Evolutionary conservation across 2,797 vertebrate genomes (phyloP).

Genomic region (Lepus oiostolus): DNA sequence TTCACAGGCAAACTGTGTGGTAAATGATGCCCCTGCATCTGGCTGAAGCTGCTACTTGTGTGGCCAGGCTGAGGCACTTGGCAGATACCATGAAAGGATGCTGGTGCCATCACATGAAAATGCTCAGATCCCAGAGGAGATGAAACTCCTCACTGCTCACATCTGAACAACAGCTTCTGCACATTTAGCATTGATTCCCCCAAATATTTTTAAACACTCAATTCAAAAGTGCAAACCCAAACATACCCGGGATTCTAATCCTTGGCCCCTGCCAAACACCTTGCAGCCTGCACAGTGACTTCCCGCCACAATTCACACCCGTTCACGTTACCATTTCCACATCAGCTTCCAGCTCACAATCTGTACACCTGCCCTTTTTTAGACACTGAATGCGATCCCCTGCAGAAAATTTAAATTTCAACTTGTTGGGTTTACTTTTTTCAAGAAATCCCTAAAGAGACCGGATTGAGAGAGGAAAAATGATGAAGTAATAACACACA

Average conservation of each 20-base stretch:
- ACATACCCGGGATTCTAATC: background rate
- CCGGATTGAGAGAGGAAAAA: conserved; percentile 76
- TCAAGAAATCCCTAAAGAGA: conserved; percentile 63
- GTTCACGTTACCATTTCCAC: background rate
- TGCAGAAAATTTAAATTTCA: conserved; percentile 59
- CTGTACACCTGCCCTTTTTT: background rate
- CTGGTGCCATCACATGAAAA: background rate
- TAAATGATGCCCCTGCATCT: background rate
- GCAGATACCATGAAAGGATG: conserved; percentile 7
- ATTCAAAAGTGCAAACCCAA: conserved; percentile 30
- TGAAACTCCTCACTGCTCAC: background rate
- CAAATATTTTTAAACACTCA: conserved; percentile 69
- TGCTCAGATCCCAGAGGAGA: background rate
- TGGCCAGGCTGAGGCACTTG: background rate
- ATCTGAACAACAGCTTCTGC: conserved; percentile 36
- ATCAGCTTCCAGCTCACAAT: background rate
- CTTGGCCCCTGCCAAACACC: conserved; percentile 1
- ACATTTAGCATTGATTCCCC: conserved; percentile 22
- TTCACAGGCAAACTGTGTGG: background rate
- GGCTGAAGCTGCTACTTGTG: background rate
- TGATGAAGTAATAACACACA: conserved; percentile 83
- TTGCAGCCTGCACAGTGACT: background rate
- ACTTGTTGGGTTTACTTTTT: background rate
- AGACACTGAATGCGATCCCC: background rate
- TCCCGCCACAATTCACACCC: background rate